These are phyloP conservation scores for Tachysurus vachellii DNA, from an alignment of 2,113 vertebrate genomes.

Conservation along the genomic window DNA sequence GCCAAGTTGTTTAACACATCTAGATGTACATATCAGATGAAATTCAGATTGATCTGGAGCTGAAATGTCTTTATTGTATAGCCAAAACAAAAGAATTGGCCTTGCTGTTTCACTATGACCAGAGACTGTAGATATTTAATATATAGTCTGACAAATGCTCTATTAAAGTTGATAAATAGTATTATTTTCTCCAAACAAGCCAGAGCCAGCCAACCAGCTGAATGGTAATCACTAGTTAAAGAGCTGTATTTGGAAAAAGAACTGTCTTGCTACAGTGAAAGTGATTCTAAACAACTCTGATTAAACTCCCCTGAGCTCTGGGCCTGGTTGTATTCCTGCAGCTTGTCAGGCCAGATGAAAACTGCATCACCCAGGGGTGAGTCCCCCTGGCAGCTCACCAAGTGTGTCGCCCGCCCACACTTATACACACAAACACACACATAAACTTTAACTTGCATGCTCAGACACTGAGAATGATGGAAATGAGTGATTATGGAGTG, in stretches of 20 bases:
- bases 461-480: constrained; percentile 64
- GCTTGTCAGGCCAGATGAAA: constrained; percentile 52
- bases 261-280: constrained; percentile 15
- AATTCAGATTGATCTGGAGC: neutral
- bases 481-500: constrained; percentile 57
- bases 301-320: constrained; percentile 30
- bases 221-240: constrained; percentile 16
- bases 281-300: neutral
- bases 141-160: neutral
- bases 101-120: neutral
- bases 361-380: constrained; percentile 62
- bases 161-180: constrained; percentile 10
- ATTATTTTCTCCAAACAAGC: constrained; percentile 2
- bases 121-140: neutral
- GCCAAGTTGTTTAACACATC: neutral
- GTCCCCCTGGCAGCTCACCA: constrained; percentile 61
- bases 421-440: neutral
- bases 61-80: neutral
- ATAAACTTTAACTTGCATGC: constrained; percentile 55
- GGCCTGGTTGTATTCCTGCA: constrained; percentile 44
- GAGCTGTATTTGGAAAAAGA: constrained; percentile 26
- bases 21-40: neutral
- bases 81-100: neutral
- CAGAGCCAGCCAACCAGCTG: neutral
- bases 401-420: constrained; percentile 63